A percentile compares a stretch with the other conserved stretches of the same genome.
Evolutionary conservation across 2,888 invertebrate genomes (phyloP).

Genomic region (Noctuana brunneofusca): DNA sequence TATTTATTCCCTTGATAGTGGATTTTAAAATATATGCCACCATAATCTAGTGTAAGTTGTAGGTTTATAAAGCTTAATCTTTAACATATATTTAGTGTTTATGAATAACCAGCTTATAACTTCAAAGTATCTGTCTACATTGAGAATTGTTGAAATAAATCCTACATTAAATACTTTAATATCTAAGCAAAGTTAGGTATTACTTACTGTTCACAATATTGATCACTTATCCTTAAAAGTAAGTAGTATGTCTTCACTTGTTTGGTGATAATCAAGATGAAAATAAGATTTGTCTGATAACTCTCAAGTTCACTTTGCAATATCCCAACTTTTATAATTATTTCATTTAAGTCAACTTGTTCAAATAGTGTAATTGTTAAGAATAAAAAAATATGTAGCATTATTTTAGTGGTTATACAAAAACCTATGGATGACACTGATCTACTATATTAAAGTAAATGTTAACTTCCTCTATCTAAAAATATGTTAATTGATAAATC

Average conservation of each 20-base stretch:
- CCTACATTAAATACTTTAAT: slow-evolving; percentile 19
- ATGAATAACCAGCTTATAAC: slow-evolving; percentile 3
- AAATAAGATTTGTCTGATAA: neutral
- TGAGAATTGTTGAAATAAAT: slow-evolving; percentile 15
- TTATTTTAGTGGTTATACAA: neutral
- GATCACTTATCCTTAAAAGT: neutral
- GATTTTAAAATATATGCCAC: slow-evolving; percentile 20
- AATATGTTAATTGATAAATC: slow-evolving; percentile 6
- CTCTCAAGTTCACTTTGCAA: neutral
- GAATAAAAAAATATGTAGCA: neutral
- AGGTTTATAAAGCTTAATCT: slow-evolving; percentile 67
- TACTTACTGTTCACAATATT: neutral
- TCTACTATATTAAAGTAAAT: neutral
- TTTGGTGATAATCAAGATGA: neutral
- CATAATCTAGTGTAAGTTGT: slow-evolving; percentile 41
- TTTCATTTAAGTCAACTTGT: neutral
- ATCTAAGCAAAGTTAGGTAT: slow-evolving; percentile 9
- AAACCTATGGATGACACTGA: neutral
- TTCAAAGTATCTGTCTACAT: neutral
- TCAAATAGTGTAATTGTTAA: neutral
- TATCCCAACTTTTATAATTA: neutral
- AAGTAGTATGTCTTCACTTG: slow-evolving; percentile 1
- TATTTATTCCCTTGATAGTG: slow-evolving; percentile 30
- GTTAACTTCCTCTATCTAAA: slow-evolving; percentile 13
- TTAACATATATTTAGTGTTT: slow-evolving; percentile 55